Base-by-base conservation (phyloP, 1,140 invertebrate species). In the Drosophila kanapiae region DNA sequence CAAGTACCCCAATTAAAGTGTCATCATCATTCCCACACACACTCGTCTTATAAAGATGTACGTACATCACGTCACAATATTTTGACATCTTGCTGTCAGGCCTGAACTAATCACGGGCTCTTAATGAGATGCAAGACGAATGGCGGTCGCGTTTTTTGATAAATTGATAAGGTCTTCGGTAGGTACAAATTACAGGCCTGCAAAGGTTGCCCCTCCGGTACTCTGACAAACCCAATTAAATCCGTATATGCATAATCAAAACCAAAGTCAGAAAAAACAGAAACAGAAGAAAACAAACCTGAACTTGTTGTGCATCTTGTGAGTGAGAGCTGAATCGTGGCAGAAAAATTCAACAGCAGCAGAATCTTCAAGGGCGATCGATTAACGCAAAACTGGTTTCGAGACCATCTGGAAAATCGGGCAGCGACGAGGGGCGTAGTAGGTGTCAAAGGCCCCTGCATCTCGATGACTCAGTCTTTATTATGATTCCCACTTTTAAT, bases 231-330 rank as follows among this genome's bases (percentile, higher is more conserved):
- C 56, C 82, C 75, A 85, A 86, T 85, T 86, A 85, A 86, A 71
- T 57, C 42, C 37, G 6, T 40, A 86, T 82, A 62, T 49, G 70
- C 78, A 63, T 64, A 72, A 75, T 61, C 37, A 49, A 69, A 59
- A 77, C 57, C 37, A 59, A 54, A 75, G 18, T n/a, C n/a, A 45
- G 23, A 43, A 38, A 31, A 49, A 49, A 33, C 31, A 16, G 29
- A n/a, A 16, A 38, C 58, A 38, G 43, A n/a, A 40, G 53, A 16
- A 47, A 49, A 33, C 1, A 35, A 23, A 75, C 27, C 18, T 38
- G 82, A 86, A 82, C 82, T 84, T 74, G 82, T 71, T 85, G 82
- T 86, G 82, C 81, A 85, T 84, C 65, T 80, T 48, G 60, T 81
- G 78, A 72, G 71, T 76, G 77, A 74, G 56, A 42, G 43, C 18